Base-by-base conservation (phyloP, 2,888 invertebrate genomes). In the Syrista parreyssii region DNA sequence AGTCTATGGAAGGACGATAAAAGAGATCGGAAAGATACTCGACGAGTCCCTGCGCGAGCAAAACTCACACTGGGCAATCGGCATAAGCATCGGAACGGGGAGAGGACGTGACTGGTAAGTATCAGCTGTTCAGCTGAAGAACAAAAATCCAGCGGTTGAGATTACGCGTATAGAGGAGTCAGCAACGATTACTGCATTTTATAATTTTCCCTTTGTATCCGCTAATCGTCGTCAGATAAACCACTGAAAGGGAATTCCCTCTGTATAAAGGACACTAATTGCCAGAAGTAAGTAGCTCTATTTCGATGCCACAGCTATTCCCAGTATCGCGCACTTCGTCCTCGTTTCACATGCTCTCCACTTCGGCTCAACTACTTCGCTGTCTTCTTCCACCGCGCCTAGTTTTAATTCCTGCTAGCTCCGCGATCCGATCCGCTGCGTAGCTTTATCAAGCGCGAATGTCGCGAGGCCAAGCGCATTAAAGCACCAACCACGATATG, bases 91-190 rank as follows among this genome's bases (percentile, higher is more conserved):
- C 40, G 68, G 9, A 23, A 68, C 15, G 33, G 23, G 68, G 6
- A 0, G 6, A 33, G 68, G 33, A 23, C 69, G 69, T 23, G 23
- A 31, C 23, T 71, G 69, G n/a, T 69, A n/a, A 75, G 36, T 35
- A 83, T 84, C 81, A 83, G 83, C 81, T 85, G 86, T 84, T 85
- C 84, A 85, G 84, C 86, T 84, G 77, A 79, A 84, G 84, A 88
- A 86, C 83, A 88, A 87, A 87, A 86, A 87, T 85, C 83, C 82
- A 80, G 76, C 76, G 80, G 83, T 82, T 82, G 83, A 85, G 80
- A 75, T 80, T 79, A 79, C 73, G 76, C 15, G 34, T 32, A 30
- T 15, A 15, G 72, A 55, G n/a, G 15, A 30, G 3, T 30, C 11
- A 23, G 30, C 9, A 23, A 71, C 30, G 6, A 9, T 11, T 6